phyloP scores from a whole-genome alignment of 1,140 invertebrate species.

The Drosophila nigromelanica region DNA sequence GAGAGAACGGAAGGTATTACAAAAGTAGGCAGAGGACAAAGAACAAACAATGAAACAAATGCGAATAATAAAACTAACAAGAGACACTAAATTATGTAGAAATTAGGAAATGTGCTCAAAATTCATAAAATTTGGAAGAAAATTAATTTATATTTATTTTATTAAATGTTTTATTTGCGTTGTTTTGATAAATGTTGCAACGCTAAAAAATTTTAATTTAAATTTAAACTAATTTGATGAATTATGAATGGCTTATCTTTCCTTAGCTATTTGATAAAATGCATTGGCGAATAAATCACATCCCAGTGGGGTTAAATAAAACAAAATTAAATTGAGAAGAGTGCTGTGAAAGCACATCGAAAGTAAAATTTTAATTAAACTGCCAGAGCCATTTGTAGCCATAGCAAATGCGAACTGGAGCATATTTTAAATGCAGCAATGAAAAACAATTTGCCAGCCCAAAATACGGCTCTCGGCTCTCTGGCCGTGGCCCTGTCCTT shows the following conservation, averaged over 20 bases:
- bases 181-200: no score
- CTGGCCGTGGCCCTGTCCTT: not conserved
- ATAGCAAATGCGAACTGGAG: conserved; percentile 53
- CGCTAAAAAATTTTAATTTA: no score
- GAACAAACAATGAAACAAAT: conserved; percentile 11
- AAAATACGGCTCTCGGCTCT: not conserved
- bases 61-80: conserved; percentile 8
- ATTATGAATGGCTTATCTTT: no score
- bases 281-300: conserved; percentile 3
- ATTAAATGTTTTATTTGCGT: no score
- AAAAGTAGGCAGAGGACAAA: no score
- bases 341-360: conserved; percentile 15
- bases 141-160: not conserved
- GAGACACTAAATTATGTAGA: not conserved
- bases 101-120: not conserved
- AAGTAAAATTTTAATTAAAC: conserved; percentile 61
- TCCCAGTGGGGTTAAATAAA: conserved; percentile 5
- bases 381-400: conserved; percentile 46
- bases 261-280: not conserved
- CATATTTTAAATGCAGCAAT: conserved; percentile 67
- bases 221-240: no score
- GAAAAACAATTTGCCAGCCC: conserved; percentile 57
- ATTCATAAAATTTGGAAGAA: not conserved
- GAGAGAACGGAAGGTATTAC: not conserved
- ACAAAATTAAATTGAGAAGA: not conserved